phyloP scores from a whole-genome alignment of 35 echinoderm and acorn worm species.

The Holothuria glaberrima region DNA sequence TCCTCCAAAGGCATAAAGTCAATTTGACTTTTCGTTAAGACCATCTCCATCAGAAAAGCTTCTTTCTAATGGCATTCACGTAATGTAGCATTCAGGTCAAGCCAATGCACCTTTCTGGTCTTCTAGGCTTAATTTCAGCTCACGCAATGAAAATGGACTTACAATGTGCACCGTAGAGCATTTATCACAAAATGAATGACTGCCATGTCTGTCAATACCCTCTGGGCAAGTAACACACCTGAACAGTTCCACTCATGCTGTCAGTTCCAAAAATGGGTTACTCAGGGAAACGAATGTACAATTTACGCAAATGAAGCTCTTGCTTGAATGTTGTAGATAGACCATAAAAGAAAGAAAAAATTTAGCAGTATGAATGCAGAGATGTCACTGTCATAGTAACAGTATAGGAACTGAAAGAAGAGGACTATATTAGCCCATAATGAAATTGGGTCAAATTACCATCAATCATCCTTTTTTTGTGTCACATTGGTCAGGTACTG shows the following conservation, averaged over 20 bases:
- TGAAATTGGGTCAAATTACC: constrained; percentile 51
- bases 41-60: too few species aligned
- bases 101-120: too few species aligned
- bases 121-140: too few species aligned
- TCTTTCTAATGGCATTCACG: too few species aligned
- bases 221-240: constrained; percentile 37
- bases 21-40: too few species aligned
- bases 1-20: too few species aligned
- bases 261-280: constrained; percentile 33
- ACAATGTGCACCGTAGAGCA: constrained; percentile 21
- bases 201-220: constrained; percentile 34
- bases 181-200: constrained; percentile 11
- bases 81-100: too few species aligned
- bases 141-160: constrained; percentile 5
- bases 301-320: constrained; percentile 29
- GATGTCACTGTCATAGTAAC: not conserved
- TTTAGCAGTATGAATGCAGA: constrained; percentile 26
- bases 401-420: not conserved
- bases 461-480: constrained; percentile 31
- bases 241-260: constrained; percentile 39
- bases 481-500: not conserved
- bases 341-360: constrained; percentile 1
- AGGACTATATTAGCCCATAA: not conserved
- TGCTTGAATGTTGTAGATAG: not conserved
- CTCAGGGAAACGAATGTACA: constrained; percentile 6